Conservation (phyloP, 2,888 invertebrate species). For the Cinara cedri region DNA sequence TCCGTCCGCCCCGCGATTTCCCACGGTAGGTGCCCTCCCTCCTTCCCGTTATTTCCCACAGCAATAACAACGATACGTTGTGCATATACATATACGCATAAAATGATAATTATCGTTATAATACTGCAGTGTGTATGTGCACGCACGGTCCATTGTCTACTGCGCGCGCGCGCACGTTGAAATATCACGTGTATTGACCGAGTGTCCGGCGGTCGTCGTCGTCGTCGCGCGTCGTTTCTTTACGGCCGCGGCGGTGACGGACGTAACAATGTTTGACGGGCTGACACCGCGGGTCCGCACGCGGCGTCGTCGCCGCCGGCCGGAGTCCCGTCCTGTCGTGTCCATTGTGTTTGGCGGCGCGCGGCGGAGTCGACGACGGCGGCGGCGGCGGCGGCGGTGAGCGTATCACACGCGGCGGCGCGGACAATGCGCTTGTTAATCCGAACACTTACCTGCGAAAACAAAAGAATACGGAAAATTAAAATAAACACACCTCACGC, state of each 20-base stretch:
- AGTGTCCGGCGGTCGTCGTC: background rate
- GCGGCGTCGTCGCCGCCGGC: slow-evolving; percentile 29
- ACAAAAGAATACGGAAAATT: slow-evolving; percentile 49
- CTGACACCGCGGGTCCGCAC: slow-evolving; percentile 15
- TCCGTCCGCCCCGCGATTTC: slow-evolving; percentile 35
- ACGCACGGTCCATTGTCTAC: slow-evolving; percentile 42
- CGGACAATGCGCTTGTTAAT: slow-evolving; percentile 54
- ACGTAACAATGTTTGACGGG: slow-evolving; percentile 53
- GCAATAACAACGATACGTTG: too few species aligned
- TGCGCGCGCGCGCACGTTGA: background rate
- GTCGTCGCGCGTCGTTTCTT: background rate
- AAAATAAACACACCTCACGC: too few species aligned
- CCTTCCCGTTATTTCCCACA: too few species aligned
- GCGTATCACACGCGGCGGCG: background rate
- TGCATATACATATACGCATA: too few species aligned
- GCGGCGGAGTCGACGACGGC: too few species aligned
- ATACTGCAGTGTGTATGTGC: too few species aligned
- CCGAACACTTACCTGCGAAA: slow-evolving; percentile 54
- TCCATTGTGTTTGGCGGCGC: slow-evolving; percentile 13
- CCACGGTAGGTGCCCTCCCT: slow-evolving; percentile 32
- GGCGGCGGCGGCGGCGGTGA: too few species aligned
- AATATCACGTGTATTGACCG: background rate
- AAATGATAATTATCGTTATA: background rate
- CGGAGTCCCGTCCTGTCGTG: slow-evolving; percentile 14
- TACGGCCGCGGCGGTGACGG: slow-evolving; percentile 14